Evolutionary conservation across 2,888 invertebrate genomes (phyloP).

Genomic region (Conomelus anceps): DNA sequence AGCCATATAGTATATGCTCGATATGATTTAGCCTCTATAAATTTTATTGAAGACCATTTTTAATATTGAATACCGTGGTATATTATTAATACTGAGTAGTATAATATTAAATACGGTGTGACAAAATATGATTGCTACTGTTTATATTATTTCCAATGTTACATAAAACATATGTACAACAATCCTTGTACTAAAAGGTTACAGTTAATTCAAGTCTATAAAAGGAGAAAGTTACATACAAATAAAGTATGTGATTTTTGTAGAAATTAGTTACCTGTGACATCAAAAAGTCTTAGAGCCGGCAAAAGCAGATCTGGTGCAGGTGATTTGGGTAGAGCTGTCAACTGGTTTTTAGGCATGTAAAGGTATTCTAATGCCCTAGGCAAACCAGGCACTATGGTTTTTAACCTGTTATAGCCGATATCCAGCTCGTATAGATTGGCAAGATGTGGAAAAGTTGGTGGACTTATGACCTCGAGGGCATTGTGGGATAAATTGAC

Average conservation of each 20-base stretch:
- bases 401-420: conserved; percentile 57
- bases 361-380: conserved; percentile 68
- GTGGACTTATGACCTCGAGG: conserved; percentile 61
- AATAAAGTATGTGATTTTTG: background rate
- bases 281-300: conserved; percentile 63
- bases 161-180: no score
- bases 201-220: background rate
- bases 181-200: no score
- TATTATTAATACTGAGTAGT: no score
- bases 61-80: no score
- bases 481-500: conserved; percentile 73
- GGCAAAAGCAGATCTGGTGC: conserved; percentile 66
- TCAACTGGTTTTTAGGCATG: conserved; percentile 63
- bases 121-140: no score
- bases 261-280: conserved; percentile 54
- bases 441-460: conserved; percentile 66
- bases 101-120: no score
- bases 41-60: no score
- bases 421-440: conserved; percentile 73
- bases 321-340: conserved; percentile 55
- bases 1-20: no score
- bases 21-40: no score
- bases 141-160: no score
- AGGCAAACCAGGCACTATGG: conserved; percentile 66
- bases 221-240: background rate